phyloP scores from a whole-genome alignment of 2,888 invertebrate species.

The Andricus quercusramuli region DNA sequence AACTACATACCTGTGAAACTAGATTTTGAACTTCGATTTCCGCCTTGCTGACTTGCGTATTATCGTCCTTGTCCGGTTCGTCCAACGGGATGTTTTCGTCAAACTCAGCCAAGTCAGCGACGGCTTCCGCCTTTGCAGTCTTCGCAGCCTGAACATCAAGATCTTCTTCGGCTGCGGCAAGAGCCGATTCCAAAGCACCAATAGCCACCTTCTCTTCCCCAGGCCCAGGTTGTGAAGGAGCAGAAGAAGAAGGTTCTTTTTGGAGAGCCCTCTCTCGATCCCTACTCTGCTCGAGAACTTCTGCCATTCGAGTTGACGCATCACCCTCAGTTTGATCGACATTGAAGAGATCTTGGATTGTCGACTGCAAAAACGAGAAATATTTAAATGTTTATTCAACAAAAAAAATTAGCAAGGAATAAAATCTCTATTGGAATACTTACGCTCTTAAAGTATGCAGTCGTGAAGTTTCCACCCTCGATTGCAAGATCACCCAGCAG shows the following conservation, averaged over 20 bases:
- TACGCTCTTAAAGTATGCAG: slow-evolving; percentile 95
- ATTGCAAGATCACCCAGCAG: slow-evolving; percentile 97
- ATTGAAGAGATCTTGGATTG: slow-evolving; percentile 95
- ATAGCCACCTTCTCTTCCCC: slow-evolving; percentile 82
- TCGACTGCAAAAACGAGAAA: slow-evolving; percentile 81
- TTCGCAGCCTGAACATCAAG: slow-evolving; percentile 95
- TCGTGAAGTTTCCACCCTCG: slow-evolving; percentile 99
- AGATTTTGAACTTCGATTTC: slow-evolving; percentile 87
- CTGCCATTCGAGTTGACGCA: slow-evolving; percentile 81
- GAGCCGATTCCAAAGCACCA: slow-evolving; percentile 87
- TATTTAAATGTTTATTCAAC: slow-evolving; percentile 20
- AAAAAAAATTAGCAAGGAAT: slow-evolving; percentile 38
- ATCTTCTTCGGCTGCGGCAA: slow-evolving; percentile 96
- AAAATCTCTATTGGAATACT: slow-evolving; percentile 66
- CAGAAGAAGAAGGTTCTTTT: slow-evolving; percentile 65
- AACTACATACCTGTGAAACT: slow-evolving; percentile 83
- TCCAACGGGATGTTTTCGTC: slow-evolving; percentile 96
- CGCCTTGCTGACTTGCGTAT: slow-evolving; percentile 85
- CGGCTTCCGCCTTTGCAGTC: slow-evolving; percentile 93
- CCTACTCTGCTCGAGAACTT: slow-evolving; percentile 80
- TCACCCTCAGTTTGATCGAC: slow-evolving; percentile 85
- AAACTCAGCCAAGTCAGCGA: slow-evolving; percentile 95
- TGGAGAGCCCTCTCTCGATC: slow-evolving; percentile 76
- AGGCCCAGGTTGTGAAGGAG: slow-evolving; percentile 57
- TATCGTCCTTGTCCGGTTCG: slow-evolving; percentile 80